Evolutionary conservation across 2,888 invertebrate species (phyloP), one percentile per base, ranked within the genome.

Genomic region (Apamea crenata): DNA sequence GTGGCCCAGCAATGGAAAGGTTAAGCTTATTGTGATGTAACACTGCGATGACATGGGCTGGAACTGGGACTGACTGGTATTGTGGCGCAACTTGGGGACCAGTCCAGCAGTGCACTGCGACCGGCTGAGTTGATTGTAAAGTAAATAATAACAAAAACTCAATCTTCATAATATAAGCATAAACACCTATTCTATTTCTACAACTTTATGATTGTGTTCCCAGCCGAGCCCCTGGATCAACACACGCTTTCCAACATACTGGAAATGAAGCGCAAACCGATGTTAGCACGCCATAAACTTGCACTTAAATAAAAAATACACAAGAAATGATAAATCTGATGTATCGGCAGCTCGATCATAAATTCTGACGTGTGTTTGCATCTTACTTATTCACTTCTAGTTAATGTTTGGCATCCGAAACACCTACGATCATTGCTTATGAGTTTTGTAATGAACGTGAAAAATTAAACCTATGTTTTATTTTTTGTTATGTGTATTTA

Each of bases 361-460:
- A 78, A 83, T 77, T 81, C 78, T 82, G 88, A 86, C 82, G 82
- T 84, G 77, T 82, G 61, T 84, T 81, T 84, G 81, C 69, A 84
- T 84, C 72, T 83, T 73, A 78, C 77, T 79, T 78, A 72, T 83
- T 78, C 80, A 67, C 66, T 66, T 63, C 77, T 71, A 86, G 86
- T 86, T 81, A 83, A 87, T 87, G 82, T 78, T 84, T 68, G 77
- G 73, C 74, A 71, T 74, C 61, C 40, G 56, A 53, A 82, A 85
- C 74, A 78, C 65, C 68, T 73, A 66, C 81, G 72, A 69, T 73
- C 78, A 59, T 44, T 78, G 68, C 56, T 72, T 67, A 67, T 32
- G 67, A 70, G 65, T 69, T 75, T 81, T 44, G 18, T 67, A 40
- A 21, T 77, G 25, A 81, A 25, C 70, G 53, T 32, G 63, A 65